A percentile compares a stretch with the other conserved stretches of the same genome.
Evolutionary conservation across 2,797 vertebrate genomes (phyloP).

Genomic region (Sebastes goodei): DNA sequence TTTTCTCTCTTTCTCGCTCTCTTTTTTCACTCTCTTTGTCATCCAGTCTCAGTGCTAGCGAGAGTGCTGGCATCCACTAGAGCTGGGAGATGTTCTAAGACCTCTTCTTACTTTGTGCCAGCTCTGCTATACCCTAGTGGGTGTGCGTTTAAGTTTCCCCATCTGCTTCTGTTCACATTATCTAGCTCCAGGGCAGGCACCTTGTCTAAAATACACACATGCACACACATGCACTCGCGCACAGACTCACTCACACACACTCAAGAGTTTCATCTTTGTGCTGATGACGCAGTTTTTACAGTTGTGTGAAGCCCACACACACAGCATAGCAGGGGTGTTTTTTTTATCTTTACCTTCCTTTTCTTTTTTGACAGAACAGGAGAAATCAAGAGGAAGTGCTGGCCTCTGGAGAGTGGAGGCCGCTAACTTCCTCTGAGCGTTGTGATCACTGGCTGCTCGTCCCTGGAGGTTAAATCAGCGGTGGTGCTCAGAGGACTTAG

Average conservation of each 20-base stretch:
- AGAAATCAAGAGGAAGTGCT: slow-evolving; percentile 75
- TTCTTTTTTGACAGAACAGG: slow-evolving; percentile 72
- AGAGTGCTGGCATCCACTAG: slow-evolving; percentile 77
- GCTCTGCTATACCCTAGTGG: slow-evolving; percentile 83
- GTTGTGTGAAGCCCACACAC: slow-evolving; percentile 82
- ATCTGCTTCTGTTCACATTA: slow-evolving; percentile 84
- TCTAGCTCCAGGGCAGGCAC: slow-evolving; percentile 83
- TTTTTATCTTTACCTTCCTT: slow-evolving; percentile 75
- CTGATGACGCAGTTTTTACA: slow-evolving; percentile 82
- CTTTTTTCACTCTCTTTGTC: slow-evolving; percentile 75
- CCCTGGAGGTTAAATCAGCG: slow-evolving; percentile 75
- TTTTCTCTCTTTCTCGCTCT: slow-evolving; percentile 50
- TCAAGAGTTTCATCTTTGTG: slow-evolving; percentile 77
- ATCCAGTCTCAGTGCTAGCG: slow-evolving; percentile 73
- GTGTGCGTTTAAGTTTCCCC: slow-evolving; percentile 82
- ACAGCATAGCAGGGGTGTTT: slow-evolving; percentile 73
- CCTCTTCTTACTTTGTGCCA: slow-evolving; percentile 81
- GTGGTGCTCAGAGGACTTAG: slow-evolving; percentile 61
- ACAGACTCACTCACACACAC: slow-evolving; percentile 47
- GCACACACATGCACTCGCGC: slow-evolving; percentile 62
- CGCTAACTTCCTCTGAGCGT: slow-evolving; percentile 80
- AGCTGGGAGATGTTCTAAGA: slow-evolving; percentile 83
- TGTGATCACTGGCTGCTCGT: slow-evolving; percentile 73
- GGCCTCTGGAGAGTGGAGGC: slow-evolving; percentile 78
- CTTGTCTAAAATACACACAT: slow-evolving; percentile 80